Conservation (phyloP, 2,113 vertebrate species). For the Eulacestoma nigropectus region DNA sequence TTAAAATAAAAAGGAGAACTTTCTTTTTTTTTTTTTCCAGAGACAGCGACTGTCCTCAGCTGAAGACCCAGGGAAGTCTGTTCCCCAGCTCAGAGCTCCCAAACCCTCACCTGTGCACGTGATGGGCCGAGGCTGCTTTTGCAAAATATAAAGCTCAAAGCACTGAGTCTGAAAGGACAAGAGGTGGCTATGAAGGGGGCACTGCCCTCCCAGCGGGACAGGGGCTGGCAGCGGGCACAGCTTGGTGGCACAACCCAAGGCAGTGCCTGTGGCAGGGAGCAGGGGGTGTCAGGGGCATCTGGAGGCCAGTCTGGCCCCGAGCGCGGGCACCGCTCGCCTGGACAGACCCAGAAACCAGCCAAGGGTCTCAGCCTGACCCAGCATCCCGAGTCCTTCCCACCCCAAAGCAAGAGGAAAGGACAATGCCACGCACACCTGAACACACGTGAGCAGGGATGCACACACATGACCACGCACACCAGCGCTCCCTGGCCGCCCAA, state of each 20-base stretch:
- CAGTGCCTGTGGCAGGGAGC: neutral
- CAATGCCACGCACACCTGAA: rapidly evolving
- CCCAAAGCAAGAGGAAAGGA: neutral
- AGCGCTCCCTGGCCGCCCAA: rapidly evolving
- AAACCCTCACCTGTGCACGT: neutral
- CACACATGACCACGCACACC: rapidly evolving
- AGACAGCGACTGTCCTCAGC: neutral
- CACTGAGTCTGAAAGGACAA: neutral
- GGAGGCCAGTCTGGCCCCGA: rapidly evolving
- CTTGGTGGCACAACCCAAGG: rapidly evolving
- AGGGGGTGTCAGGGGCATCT: neutral
- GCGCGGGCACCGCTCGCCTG: rapidly evolving
- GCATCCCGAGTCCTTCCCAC: neutral
- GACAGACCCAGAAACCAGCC: neutral
- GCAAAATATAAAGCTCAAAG: neutral
- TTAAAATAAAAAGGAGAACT: conserved; percentile 1
- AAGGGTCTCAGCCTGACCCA: rapidly evolving
- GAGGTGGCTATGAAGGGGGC: neutral
- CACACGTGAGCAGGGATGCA: neutral
- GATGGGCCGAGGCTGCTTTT: neutral
- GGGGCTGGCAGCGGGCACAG: rapidly evolving
- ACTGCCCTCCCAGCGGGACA: rapidly evolving
- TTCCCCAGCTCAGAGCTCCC: neutral
- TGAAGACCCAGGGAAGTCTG: neutral
- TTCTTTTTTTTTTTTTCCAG: neutral